Conservation (phyloP, 2,797 vertebrate species). For the Aphelocoma californica region DNA sequence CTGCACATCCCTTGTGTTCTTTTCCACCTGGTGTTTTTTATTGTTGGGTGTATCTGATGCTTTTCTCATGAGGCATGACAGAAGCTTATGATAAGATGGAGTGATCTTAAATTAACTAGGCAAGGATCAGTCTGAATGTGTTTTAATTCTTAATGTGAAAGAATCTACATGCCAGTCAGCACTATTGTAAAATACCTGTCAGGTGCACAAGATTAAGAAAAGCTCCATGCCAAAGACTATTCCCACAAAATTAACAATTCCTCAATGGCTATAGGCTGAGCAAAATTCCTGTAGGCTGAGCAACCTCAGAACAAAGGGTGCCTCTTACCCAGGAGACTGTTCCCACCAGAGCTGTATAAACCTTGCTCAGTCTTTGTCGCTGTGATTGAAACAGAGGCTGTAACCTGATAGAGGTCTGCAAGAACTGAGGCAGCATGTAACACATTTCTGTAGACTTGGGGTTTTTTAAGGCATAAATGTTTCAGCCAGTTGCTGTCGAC, state of each 20-base stretch:
- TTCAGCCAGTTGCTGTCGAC: neutral
- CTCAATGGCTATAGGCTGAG: neutral
- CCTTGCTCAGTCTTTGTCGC: neutral
- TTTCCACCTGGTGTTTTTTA: neutral
- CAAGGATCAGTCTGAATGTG: neutral
- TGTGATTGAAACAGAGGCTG: neutral
- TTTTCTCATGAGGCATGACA: neutral
- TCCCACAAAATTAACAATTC: neutral
- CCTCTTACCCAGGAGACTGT: neutral
- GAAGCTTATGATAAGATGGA: neutral
- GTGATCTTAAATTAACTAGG: neutral
- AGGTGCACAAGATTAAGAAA: neutral
- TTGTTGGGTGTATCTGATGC: neutral
- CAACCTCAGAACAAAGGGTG: neutral
- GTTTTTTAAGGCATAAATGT: neutral
- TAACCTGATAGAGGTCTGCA: neutral
- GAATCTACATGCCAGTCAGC: neutral
- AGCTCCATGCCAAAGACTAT: neutral
- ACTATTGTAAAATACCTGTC: neutral
- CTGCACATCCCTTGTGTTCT: neutral
- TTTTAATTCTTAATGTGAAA: neutral
- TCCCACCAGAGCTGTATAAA: neutral
- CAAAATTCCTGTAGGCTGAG: neutral
- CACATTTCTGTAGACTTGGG: rapidly evolving
- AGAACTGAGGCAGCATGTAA: neutral